These are phyloP conservation scores for Idaea straminata DNA, from an alignment of 2,888 invertebrate species.

Conservation along the genomic window DNA sequence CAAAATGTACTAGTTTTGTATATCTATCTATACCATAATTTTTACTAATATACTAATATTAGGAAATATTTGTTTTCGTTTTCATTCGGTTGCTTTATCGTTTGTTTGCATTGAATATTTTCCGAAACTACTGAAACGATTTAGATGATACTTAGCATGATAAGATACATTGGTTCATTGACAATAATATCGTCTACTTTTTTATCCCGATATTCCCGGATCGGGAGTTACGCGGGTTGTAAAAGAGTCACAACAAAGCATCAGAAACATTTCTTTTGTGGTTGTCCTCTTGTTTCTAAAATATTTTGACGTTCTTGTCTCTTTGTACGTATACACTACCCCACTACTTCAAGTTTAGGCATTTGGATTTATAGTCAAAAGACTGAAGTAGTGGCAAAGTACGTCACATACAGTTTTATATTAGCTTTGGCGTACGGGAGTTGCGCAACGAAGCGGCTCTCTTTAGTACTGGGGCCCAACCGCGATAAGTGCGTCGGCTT, in stretches of 20 bases:
- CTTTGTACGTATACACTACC: not conserved
- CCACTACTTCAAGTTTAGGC: conserved; percentile 19
- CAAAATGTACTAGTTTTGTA: too few relatives aligned
- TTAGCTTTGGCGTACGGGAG: conserved; percentile 53
- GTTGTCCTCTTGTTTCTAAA: not conserved
- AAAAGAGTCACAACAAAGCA: too few relatives aligned
- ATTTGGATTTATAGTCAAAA: conserved; percentile 42
- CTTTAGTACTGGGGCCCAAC: conserved; percentile 63
- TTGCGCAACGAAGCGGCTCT: conserved; percentile 56
- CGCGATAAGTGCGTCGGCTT: too few relatives aligned
- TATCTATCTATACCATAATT: too few relatives aligned
- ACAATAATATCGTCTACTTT: not conserved
- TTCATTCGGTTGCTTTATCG: too few relatives aligned
- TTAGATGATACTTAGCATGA: too few relatives aligned
- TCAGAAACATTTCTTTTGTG: not conserved
- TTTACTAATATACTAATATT: too few relatives aligned
- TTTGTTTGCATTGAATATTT: too few relatives aligned
- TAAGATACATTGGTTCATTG: not conserved
- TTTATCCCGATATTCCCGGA: not conserved
- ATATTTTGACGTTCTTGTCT: conserved; percentile 8
- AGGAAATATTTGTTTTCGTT: too few relatives aligned
- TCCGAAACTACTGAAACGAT: too few relatives aligned
- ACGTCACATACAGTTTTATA: conserved; percentile 60
- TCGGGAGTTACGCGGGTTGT: not conserved
- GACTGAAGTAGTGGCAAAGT: conserved; percentile 47